These are phyloP conservation scores for Anniella stebbinsi DNA, from an alignment of 2,797 vertebrate genomes.

Conservation along the genomic window DNA sequence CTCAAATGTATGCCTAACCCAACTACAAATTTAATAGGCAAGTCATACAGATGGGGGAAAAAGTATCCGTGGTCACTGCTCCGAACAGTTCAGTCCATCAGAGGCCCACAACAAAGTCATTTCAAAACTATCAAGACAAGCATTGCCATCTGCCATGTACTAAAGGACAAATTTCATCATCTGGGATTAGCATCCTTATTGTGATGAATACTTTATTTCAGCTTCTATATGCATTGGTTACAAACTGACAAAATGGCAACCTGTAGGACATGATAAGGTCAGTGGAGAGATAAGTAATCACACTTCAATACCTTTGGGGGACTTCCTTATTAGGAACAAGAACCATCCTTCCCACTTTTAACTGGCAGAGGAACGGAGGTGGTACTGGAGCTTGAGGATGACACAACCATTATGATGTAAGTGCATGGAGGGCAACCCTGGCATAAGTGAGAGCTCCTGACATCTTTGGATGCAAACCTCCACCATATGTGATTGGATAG, in stretches of 20 bases:
- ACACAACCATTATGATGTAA: too few species aligned
- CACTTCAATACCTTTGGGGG: not conserved
- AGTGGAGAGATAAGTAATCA: not conserved
- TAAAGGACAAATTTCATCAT: not conserved
- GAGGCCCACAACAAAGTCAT: not conserved
- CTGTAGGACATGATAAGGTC: not conserved
- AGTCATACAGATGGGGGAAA: not conserved
- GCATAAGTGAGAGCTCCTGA: too few species aligned
- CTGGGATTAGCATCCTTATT: not conserved
- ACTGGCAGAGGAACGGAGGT: not conserved
- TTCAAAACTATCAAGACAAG: not conserved
- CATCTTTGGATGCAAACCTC: too few species aligned
- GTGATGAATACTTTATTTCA: not conserved
- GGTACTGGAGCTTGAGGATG: not conserved
- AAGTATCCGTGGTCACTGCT: not conserved
- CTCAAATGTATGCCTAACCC: not conserved
- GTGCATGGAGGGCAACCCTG: too few species aligned
- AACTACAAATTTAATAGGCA: not conserved
- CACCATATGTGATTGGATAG: too few species aligned
- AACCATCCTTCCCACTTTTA: not conserved
- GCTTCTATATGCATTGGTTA: not conserved
- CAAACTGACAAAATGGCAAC: not conserved
- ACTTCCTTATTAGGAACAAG: not conserved
- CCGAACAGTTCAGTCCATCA: not conserved
- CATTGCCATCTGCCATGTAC: not conserved